Percentiles rank a stretch among this genome's conserved stretches.
phyloP scores from a whole-genome alignment of 2,888 invertebrate species.

The Elmis aenea region DNA sequence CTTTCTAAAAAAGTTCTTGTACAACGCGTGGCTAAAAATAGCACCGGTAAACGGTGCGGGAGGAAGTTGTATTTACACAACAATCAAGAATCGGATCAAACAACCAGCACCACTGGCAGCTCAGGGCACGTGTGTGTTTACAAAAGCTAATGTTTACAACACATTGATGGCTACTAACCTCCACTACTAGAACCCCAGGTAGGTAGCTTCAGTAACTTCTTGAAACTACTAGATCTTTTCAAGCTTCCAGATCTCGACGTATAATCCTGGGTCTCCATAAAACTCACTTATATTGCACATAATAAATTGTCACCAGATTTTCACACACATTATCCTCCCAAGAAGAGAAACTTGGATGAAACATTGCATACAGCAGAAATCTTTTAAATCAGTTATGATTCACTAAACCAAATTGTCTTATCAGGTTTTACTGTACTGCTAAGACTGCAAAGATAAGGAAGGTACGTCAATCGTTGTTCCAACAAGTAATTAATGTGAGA shows the following conservation, averaged over 20 bases:
- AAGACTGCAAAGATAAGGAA: no score
- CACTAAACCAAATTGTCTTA: no score
- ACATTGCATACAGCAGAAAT: no score
- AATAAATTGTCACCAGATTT: background rate
- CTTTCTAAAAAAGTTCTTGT: no score
- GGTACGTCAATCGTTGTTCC: no score
- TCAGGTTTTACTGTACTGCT: no score
- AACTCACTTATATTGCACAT: constrained; percentile 13
- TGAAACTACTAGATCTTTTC: constrained; percentile 53
- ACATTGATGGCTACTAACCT: constrained; percentile 14
- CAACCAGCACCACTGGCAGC: background rate
- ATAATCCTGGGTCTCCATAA: constrained; percentile 40
- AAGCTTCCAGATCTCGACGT: constrained; percentile 46
- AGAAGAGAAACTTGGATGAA: no score
- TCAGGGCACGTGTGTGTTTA: constrained; percentile 4
- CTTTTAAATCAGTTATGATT: no score
- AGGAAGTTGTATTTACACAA: constrained; percentile 4
- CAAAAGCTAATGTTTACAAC: no score
- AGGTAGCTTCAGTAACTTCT: constrained; percentile 52
- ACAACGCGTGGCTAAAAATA: no score
- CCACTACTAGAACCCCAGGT: constrained; percentile 44
- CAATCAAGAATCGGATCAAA: constrained; percentile 4
- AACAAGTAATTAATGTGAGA: no score
- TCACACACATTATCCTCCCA: background rate
- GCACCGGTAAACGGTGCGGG: no score